These are phyloP conservation scores for Serinus canaria DNA, from an alignment of 2,113 vertebrate species.

Conservation along the genomic window DNA sequence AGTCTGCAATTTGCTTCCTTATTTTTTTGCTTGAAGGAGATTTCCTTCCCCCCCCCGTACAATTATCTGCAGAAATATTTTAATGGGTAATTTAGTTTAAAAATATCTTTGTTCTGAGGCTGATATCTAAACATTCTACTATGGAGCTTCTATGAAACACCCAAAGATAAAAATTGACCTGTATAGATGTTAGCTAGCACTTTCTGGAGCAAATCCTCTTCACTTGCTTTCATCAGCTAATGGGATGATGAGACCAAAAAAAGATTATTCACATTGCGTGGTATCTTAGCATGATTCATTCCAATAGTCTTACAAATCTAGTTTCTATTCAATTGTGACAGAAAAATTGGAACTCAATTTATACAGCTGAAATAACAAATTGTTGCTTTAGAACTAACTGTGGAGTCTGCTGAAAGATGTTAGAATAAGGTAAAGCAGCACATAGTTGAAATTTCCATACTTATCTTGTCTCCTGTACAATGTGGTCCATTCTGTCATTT, in stretches of 20 bases:
- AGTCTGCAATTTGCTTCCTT: background rate
- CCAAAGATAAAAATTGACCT: background rate
- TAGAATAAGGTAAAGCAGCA: background rate
- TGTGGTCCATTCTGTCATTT: background rate
- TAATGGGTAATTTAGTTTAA: background rate
- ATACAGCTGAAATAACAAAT: background rate
- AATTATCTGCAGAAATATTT: background rate
- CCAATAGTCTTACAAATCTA: background rate
- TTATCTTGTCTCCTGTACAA: background rate
- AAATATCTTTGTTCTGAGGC: background rate
- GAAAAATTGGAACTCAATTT: background rate
- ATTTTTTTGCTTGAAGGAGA: background rate
- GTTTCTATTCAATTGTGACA: background rate
- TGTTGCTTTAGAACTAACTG: background rate
- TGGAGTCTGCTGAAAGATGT: background rate
- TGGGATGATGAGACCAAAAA: background rate
- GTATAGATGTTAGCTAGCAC: background rate
- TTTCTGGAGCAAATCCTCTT: background rate
- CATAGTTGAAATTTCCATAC: background rate
- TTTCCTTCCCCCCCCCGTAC: too few species aligned
- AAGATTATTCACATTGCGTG: fast-evolving
- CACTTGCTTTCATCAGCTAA: background rate
- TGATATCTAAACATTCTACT: background rate
- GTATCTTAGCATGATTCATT: background rate
- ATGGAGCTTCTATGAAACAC: background rate